Base-by-base conservation (phyloP, 2,113 vertebrate species). In the Diphyllodes magnificus region DNA sequence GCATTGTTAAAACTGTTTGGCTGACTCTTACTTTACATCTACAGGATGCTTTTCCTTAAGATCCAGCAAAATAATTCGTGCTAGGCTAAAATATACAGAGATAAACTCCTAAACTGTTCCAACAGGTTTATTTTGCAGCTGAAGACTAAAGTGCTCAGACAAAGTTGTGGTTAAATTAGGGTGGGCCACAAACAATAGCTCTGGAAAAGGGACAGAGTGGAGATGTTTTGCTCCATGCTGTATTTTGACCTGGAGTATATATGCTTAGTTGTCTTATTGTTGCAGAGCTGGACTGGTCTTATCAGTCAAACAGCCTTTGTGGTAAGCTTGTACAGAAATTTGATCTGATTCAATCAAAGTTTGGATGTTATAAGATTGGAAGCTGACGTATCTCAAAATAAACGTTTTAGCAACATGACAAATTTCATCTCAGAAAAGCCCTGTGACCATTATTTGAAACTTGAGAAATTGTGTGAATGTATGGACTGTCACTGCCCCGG, bases 1-100 rank as follows among this genome's bases (percentile, higher is more conserved):
- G 40, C 45, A 59, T 68, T 56, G 28, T 88, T 96, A 71, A 87
- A 91, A 22, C 25, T 49, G 13, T 51, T 92, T 65, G 65, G 33
- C 70, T 1, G 5, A 54, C 51, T 40, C 30, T 57, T 76, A 33
- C 27, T n/a, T 71, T 80, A 75, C 51, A 81, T 84, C 44, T 82
- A 31, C 40, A 82, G 57, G 44, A 35, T 64, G 40, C n/a, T 91
- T 85, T 86, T 37, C 53, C 57, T 88, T 37, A 31, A 59, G 35
- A 49, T 63, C 27, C 44, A 75, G 66, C 69, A 86, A 71, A 83
- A 61, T 28, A 49, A 50, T 53, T 56, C 1, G 2, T 45, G 27
- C 15, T 80, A 75, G 27, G 19, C n/a, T 87, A 72, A 50, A 94
- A 93, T 17, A 15, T 69, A 42, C 13, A 33, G 24, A 70, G 35